Conservation (phyloP, 2,888 invertebrate species). For the Chamaedrilus cognettii region DNA sequence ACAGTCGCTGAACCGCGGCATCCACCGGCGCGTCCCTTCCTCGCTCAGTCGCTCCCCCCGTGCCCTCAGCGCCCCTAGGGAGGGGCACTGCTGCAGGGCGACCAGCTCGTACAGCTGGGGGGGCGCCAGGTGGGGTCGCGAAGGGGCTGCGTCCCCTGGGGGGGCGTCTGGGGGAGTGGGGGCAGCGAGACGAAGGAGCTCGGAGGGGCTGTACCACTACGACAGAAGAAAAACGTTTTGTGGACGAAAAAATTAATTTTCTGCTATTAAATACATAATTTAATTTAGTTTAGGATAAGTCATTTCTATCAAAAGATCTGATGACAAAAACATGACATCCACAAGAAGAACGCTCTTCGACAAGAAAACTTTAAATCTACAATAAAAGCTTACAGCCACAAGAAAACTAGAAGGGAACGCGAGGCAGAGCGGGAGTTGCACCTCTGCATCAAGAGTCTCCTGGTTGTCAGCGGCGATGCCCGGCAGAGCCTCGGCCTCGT, state of each 20-base stretch:
- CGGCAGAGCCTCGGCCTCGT: slow-evolving; percentile 16
- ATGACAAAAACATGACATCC: too few species aligned
- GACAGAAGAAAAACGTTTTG: too few species aligned
- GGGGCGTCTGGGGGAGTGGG: too few species aligned
- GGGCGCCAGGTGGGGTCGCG: slow-evolving; percentile 24
- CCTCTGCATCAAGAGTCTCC: slow-evolving; percentile 15
- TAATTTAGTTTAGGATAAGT: too few species aligned
- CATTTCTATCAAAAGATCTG: too few species aligned
- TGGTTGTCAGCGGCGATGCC: neutral
- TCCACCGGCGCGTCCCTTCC: slow-evolving; percentile 18
- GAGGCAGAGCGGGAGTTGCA: too few species aligned
- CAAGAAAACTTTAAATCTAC: too few species aligned
- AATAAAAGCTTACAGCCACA: too few species aligned
- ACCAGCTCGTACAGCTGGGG: slow-evolving; percentile 33
- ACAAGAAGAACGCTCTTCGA: too few species aligned
- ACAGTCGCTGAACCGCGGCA: slow-evolving; percentile 23
- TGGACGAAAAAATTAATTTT: too few species aligned
- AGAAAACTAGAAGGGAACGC: too few species aligned
- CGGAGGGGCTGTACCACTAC: slow-evolving; percentile 27
- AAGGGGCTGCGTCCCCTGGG: slow-evolving; percentile 2
- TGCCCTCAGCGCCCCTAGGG: slow-evolving; percentile 19
- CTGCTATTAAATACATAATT: too few species aligned
- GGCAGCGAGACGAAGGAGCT: slow-evolving; percentile 6
- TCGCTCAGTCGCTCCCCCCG: slow-evolving; percentile 8
- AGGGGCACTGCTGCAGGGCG: slow-evolving; percentile 8